Base-by-base conservation (phyloP, 2,888 invertebrate genomes). In the Hirtodrosophila cameraria region DNA sequence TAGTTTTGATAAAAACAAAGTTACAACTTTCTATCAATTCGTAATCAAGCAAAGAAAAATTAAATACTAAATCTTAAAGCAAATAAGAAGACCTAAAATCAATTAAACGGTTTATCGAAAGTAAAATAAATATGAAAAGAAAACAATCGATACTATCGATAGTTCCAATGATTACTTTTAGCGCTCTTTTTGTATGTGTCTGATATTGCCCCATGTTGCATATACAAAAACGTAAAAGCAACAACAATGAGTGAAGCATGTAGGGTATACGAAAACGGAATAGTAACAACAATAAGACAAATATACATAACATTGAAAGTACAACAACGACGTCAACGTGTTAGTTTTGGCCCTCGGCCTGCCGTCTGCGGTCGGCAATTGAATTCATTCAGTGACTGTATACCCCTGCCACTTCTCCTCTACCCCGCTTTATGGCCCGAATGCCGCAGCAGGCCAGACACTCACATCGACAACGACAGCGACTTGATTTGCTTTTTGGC, bases 331-430 rank as follows among this genome's bases (percentile, higher is more conserved):
- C 68, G 61, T 64, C 67, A 60, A 46, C 62, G 76, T 81, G 78
- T 81, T 76, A 63, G 76, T 67, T 75, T 64, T 64, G 70, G 65
- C 69, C 73, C 65, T 73, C 69, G 57, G 69, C 49, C 70, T 65
- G 64, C 63, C 54, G 68, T 79, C 80, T 79, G 72, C 72, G 74
- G 76, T 86, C 67, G 88, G 77, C 87, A 88, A 85, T 87, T 88
- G 69, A 87, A 75, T 83, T 74, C 74, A 68, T 75, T 79, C 72
- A 79, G 74, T 72, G 70, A 58, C 66, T 54, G 16, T 28, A 28
- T 13, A 18, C 38, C 23, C 28, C 12, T 6, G 15, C 11, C 4
- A 20, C 45, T 42, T 11, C 13, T 11, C 11, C 36, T 18, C 23
- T 5, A 13, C 11, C 12, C 12, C 11, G 9, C n/a, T n/a, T 9